Evolutionary conservation across 2,797 vertebrate genomes (phyloP), one percentile per base, ranked within the genome.

Genomic region (Neopelma chrysocephalum): DNA sequence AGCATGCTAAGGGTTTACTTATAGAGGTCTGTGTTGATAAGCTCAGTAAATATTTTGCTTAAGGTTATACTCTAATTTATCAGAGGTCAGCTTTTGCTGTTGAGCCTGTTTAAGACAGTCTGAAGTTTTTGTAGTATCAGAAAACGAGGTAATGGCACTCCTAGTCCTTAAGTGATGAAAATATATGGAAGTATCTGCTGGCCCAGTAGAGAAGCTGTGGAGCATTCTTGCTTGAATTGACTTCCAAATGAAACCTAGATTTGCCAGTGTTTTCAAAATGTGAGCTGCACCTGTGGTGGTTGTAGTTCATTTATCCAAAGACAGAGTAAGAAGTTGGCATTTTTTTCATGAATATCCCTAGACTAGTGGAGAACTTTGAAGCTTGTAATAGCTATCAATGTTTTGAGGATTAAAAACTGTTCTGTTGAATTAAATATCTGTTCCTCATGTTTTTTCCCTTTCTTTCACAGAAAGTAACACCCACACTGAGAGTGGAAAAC

Each of bases 391-490:
- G 61, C 78, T 96, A 45, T 81, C 80, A 78, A 5, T 82, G 47
- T 91, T 88, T 89, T 81, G 43, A 78, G 53, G 48, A 79, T 82
- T 90, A 73, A 72, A 93, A 91, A 45, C 25, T 10, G 32, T 88
- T 82, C 65, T 72, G 47, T 82, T 89, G 72, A 93, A 77, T 91
- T 96, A 23, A 58, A 8, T 95, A 45, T 84, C 73, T 83, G 51
- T 76, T 88, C 47, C 38, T 87, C 56, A 19, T 89, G 62, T n/a
- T 79, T 94, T 87, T 94, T 76, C 13, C 32, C 54, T 90, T 91
- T 95, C 82, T 95, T 94, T 94, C 75, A 79, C 4, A 4, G 71
- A 94, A 96, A 96, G 64, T 64, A 60, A 89, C 94, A 70, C 93
- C 95, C 80, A 96, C 77, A 27, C 48, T 60, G 66, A 76, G 84